Evolutionary conservation across 2,888 invertebrate genomes (phyloP).

Genomic region (Drosophila anceps): DNA sequence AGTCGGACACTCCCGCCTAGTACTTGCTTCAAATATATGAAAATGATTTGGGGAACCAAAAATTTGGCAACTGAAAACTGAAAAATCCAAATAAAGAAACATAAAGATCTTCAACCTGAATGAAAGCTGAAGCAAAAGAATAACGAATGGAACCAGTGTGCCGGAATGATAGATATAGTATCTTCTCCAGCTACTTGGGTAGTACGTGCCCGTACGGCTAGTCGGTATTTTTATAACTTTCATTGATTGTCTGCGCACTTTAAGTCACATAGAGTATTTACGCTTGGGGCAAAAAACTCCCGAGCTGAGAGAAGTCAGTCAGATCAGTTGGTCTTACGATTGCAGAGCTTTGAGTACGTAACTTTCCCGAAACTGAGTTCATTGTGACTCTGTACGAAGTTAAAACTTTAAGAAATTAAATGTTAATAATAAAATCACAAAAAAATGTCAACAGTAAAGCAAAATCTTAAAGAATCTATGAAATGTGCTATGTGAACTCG

Average conservation of each 20-base stretch:
- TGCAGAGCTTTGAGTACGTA: not conserved
- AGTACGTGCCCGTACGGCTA: not conserved
- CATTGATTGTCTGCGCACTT: constrained; percentile 4
- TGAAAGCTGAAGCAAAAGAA: not conserved
- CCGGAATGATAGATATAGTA: not conserved
- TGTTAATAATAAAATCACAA: not conserved
- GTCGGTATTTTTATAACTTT: not conserved
- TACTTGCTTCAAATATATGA: too few relatives aligned
- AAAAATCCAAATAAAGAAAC: not conserved
- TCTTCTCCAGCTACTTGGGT: not conserved
- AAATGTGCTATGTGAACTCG: constrained; percentile 1
- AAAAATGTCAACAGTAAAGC: not conserved
- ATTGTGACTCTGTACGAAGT: not conserved
- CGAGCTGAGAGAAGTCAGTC: not conserved
- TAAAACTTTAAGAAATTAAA: not conserved
- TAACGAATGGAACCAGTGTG: not conserved
- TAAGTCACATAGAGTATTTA: constrained; percentile 5
- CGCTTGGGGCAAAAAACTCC: not conserved
- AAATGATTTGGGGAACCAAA: not conserved
- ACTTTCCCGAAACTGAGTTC: not conserved
- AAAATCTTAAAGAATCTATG: too few relatives aligned
- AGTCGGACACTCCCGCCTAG: too few relatives aligned
- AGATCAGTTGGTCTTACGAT: not conserved
- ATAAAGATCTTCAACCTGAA: not conserved
- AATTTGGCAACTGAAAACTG: not conserved